Evolutionary conservation across 2,888 invertebrate genomes (phyloP).

Genomic region (Sarcophaga caerulescens): DNA sequence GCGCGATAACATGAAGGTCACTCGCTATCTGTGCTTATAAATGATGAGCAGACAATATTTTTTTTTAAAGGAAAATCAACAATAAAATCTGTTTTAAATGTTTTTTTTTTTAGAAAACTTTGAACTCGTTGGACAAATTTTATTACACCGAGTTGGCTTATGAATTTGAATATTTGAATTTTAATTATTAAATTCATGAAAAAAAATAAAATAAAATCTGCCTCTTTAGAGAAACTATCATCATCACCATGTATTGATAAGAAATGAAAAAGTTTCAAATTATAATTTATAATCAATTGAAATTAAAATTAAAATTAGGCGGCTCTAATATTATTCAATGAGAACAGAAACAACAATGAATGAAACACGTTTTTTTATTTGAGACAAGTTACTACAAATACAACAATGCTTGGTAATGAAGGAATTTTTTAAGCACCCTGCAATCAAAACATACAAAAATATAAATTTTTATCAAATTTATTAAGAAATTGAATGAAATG

Average conservation of each 20-base stretch:
- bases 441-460: neutral
- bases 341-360: neutral
- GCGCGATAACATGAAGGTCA: too few species aligned
- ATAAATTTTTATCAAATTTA: too few species aligned
- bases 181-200: too few species aligned
- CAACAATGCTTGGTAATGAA: neutral
- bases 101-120: neutral
- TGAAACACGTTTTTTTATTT: constrained; percentile 20
- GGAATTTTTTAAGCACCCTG: neutral
- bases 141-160: too few species aligned
- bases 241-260: neutral
- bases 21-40: too few species aligned
- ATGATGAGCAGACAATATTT: too few species aligned
- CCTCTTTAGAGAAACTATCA: neutral
- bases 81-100: too few species aligned
- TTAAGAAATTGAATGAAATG: too few species aligned
- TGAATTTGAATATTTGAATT: too few species aligned
- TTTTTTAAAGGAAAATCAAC: too few species aligned
- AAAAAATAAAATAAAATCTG: neutral
- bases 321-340: neutral
- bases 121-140: neutral
- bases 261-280: neutral
- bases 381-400: neutral
- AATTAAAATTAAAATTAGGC: constrained; percentile 7
- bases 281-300: neutral